A percentile compares a stretch with the other conserved stretches of the same genome.
These are phyloP conservation scores for Chironex yamaguchii DNA, from an alignment of 30 jellyfish, hydroid and myxozoan genomes.

Conservation along the genomic window DNA sequence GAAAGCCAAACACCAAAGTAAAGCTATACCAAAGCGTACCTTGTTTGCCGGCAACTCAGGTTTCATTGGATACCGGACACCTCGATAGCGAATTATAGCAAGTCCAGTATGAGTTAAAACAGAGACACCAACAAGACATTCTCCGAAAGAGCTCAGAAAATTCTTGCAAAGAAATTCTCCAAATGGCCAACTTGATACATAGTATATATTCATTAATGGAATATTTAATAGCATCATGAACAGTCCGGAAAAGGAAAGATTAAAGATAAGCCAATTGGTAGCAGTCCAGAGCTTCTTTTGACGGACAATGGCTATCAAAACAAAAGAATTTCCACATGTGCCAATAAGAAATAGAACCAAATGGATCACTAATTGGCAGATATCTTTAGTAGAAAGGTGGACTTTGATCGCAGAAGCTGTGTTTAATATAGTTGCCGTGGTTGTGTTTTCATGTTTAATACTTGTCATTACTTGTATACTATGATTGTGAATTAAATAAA, in stretches of 20 bases:
- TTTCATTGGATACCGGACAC: slow-evolving; percentile 60
- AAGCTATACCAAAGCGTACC: slow-evolving; percentile 51
- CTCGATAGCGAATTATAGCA: slow-evolving; percentile 66
- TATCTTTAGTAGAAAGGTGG: slow-evolving; percentile 3
- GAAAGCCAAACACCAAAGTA: slow-evolving; percentile 73
- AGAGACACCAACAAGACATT: slow-evolving; percentile 85
- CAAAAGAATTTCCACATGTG: slow-evolving; percentile 64
- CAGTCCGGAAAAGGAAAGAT: slow-evolving; percentile 72
- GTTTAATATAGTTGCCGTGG: too few relatives aligned
- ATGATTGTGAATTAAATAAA: too few relatives aligned
- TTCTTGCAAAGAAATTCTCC: slow-evolving; percentile 72
- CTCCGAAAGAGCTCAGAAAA: slow-evolving; percentile 72
- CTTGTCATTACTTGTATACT: too few relatives aligned
- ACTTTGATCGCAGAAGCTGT: too few relatives aligned
- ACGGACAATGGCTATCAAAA: slow-evolving; percentile 31
- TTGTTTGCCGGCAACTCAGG: slow-evolving; percentile 26
- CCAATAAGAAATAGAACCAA: slow-evolving; percentile 65
- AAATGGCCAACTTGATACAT: slow-evolving; percentile 80
- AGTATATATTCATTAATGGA: slow-evolving; percentile 62
- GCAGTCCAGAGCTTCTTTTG: slow-evolving; percentile 41
- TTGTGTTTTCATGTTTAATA: too few relatives aligned
- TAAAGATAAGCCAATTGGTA: slow-evolving; percentile 78
- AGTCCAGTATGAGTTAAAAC: slow-evolving; percentile 85
- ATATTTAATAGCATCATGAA: slow-evolving; percentile 62
- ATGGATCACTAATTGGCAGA: slow-evolving; percentile 54